Base-by-base conservation (phyloP, 2,113 vertebrate genomes). In the Rhea americana region DNA sequence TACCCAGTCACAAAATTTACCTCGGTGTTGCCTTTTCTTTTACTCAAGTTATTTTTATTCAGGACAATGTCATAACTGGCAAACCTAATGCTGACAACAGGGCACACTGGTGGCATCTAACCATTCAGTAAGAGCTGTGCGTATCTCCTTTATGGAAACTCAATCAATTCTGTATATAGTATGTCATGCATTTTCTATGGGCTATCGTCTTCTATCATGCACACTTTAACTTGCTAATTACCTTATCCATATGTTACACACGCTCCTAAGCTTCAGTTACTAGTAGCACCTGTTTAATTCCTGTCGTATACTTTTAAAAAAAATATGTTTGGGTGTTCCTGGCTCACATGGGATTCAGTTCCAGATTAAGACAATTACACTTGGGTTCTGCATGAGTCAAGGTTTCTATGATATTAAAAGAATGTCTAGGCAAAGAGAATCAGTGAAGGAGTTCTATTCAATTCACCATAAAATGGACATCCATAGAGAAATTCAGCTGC, bases 121-220 rank as follows among this genome's bases (percentile, higher is more conserved):
- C 30, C 39, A 17, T 20, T 47, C 37, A 55, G 18, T 3, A 1
- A 0, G 0, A 73, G 32, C 48, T 63, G 3, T 0, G 1, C 32
- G 15, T 10, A 18, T 41, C 8, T 58, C 30, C 25, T 71, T 67
- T 47, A 30, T 11, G n/a, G 32, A 47, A 85, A 20, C n/a, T 37
- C 59, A 59, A 2, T 72, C 41, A 35, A 41, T 18, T 25, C 8
- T 17, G 9, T 53, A 35, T 56, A 70, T 22, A 58, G 45, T 85
- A 47, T 62, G 24, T 12, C 37, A 26, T 53, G 22, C 1, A 0
- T 79, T 70, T 26, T 92, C 75, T 66, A 47, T 50, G 66, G 63
- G 41, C 18, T 77, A 50, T 70, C 68, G 47, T 82, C n/a, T 91
- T 93, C 80, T 87, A 62, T 83, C 59, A 77, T 50, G 37, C 22